Conservation (phyloP, 1,140 invertebrate species). For the Heliconius nattereri region DNA sequence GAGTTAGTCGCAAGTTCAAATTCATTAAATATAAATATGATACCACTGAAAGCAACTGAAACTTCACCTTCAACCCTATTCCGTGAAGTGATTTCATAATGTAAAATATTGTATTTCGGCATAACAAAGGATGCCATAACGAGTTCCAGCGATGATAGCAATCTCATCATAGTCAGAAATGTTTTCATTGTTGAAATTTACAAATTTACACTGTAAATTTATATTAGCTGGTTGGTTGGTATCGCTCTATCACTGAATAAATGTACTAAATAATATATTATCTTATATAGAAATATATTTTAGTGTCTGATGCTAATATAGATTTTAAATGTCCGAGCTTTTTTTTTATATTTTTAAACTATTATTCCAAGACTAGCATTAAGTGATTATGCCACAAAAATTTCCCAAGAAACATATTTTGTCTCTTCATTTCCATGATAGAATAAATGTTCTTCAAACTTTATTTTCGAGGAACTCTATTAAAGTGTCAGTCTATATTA, state of each 20-base stretch:
- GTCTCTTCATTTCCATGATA: no score
- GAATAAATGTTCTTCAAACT: no score
- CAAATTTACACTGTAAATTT: not conserved
- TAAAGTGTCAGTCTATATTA: no score
- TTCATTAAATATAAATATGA: constrained; percentile 31
- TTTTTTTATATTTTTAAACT: no score
- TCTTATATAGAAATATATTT: no score
- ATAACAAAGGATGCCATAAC: constrained; percentile 38
- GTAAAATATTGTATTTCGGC: constrained; percentile 32
- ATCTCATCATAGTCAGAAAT: constrained; percentile 32
- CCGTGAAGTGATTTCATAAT: constrained; percentile 36
- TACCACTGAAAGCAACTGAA: constrained; percentile 26
- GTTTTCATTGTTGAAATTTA: constrained; percentile 18
- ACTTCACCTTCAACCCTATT: constrained; percentile 35
- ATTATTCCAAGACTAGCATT: no score
- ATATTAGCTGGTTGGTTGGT: not conserved
- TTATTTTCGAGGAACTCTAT: no score
- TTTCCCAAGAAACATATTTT: no score
- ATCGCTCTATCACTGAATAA: not conserved
- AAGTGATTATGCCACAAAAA: no score
- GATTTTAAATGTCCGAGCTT: no score
- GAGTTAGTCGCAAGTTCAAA: constrained; percentile 26
- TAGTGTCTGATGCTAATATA: no score
- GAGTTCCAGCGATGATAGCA: constrained; percentile 29
- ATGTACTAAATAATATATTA: not conserved